These are phyloP conservation scores for Oophaga sylvatica DNA, from an alignment of 2,797 vertebrate genomes.

Conservation along the genomic window DNA sequence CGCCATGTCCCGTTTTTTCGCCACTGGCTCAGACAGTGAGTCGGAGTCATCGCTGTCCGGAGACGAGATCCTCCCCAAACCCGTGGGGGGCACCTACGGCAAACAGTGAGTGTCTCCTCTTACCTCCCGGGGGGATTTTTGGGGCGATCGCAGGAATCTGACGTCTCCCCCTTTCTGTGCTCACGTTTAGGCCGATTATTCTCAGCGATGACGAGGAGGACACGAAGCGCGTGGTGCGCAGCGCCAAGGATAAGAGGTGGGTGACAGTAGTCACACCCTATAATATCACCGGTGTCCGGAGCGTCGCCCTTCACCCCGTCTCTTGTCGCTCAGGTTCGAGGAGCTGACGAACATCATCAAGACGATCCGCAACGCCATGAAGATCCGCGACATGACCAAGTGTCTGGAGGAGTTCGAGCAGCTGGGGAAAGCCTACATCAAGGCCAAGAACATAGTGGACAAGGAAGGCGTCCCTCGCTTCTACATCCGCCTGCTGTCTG, in stretches of 20 bases:
- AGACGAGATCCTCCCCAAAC: slow-evolving; percentile 84
- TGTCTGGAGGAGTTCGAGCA: slow-evolving; percentile 93
- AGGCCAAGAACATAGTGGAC: slow-evolving; percentile 91
- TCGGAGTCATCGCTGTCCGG: slow-evolving; percentile 88
- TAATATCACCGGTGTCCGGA: neutral
- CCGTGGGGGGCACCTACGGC: slow-evolving; percentile 79
- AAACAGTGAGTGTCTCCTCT: slow-evolving; percentile 81
- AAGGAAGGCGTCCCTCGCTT: slow-evolving; percentile 90
- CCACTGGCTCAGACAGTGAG: slow-evolving; percentile 92
- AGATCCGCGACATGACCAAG: slow-evolving; percentile 91
- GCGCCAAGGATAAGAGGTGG: slow-evolving; percentile 91
- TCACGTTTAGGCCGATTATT: slow-evolving; percentile 76
- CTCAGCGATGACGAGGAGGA: slow-evolving; percentile 93
- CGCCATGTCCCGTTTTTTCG: slow-evolving; percentile 91
- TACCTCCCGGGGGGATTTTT: neutral
- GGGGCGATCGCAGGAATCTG: neutral
- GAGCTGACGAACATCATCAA: slow-evolving; percentile 91
- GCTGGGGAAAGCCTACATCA: slow-evolving; percentile 87
- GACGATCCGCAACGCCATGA: slow-evolving; percentile 94
- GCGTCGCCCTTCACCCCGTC: neutral
- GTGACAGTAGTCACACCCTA: neutral
- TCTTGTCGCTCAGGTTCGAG: slow-evolving; percentile 79
- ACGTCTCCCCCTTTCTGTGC: neutral
- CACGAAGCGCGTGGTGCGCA: slow-evolving; percentile 90
- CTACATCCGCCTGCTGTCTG: slow-evolving; percentile 88